Conservation (phyloP, 2,888 invertebrate species). For the Lamellibrachia columna region DNA sequence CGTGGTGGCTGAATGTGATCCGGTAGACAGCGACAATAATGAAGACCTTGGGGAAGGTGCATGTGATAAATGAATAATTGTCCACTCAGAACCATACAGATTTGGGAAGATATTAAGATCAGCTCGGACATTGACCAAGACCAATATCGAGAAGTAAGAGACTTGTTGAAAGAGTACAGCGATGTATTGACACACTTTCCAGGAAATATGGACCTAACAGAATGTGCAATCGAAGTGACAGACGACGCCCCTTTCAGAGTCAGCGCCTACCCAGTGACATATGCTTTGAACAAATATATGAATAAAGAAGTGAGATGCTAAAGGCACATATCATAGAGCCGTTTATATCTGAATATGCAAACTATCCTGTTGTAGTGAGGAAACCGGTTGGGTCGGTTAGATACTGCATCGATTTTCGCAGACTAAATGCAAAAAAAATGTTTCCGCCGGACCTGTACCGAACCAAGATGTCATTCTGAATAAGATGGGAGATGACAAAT, state of each 20-base stretch:
- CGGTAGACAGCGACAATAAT: no score
- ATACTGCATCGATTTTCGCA: background rate
- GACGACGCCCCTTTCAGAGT: no score
- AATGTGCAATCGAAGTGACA: no score
- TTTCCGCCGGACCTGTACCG: background rate
- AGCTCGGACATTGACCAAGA: background rate
- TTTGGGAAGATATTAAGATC: background rate
- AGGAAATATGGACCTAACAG: no score
- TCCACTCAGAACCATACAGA: background rate
- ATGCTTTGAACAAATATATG: no score
- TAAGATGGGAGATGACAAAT: background rate
- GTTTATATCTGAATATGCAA: background rate
- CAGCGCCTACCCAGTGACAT: no score
- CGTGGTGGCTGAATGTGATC: no score
- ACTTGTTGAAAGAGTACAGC: background rate
- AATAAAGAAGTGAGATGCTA: background rate
- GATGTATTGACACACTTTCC: background rate
- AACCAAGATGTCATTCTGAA: background rate
- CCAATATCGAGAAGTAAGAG: background rate
- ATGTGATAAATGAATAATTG: no score
- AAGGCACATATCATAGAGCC: background rate
- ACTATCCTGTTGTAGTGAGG: background rate
- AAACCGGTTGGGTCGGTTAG: background rate
- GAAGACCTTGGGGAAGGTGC: no score
- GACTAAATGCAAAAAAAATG: background rate